Evolutionary conservation across 37 sponge, comb jelly and placozoan species (phyloP).

Genomic region (Halichondria panicea): DNA sequence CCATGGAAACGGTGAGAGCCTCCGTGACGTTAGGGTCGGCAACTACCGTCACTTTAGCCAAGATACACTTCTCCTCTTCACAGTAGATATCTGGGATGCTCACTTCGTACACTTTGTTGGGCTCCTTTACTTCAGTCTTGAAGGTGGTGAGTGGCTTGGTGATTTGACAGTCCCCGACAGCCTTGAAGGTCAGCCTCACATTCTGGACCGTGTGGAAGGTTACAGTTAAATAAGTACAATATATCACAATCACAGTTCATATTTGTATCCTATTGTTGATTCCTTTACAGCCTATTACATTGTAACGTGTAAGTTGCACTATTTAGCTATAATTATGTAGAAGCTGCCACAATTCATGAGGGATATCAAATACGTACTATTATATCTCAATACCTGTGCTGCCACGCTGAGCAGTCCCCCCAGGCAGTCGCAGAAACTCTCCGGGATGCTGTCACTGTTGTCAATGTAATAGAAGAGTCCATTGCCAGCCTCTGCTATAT

Average conservation of each 20-base stretch:
- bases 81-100: constrained; percentile 89
- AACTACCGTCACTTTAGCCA: constrained; percentile 53
- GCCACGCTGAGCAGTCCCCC: constrained; percentile 94
- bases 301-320: background rate
- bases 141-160: constrained; percentile 63
- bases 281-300: background rate
- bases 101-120: constrained; percentile 46
- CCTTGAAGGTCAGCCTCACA: constrained; percentile 57
- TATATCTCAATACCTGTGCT: constrained; percentile 73
- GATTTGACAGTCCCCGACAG: constrained; percentile 22
- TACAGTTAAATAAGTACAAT: background rate
- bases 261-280: background rate
- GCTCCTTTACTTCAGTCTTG: constrained; percentile 30
- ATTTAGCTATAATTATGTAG: background rate
- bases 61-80: constrained; percentile 85
- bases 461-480: constrained; percentile 92
- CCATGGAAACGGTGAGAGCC: constrained; percentile 20
- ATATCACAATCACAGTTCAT: background rate
- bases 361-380: background rate
- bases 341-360: background rate
- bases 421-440: constrained; percentile 95
- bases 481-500: constrained; percentile 83
- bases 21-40: constrained; percentile 7
- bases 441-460: constrained; percentile 89
- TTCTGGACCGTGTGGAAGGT: constrained; percentile 40